These are phyloP conservation scores for Dasyurus viverrinus DNA, from an alignment of 2,113 vertebrate genomes.

Conservation along the genomic window DNA sequence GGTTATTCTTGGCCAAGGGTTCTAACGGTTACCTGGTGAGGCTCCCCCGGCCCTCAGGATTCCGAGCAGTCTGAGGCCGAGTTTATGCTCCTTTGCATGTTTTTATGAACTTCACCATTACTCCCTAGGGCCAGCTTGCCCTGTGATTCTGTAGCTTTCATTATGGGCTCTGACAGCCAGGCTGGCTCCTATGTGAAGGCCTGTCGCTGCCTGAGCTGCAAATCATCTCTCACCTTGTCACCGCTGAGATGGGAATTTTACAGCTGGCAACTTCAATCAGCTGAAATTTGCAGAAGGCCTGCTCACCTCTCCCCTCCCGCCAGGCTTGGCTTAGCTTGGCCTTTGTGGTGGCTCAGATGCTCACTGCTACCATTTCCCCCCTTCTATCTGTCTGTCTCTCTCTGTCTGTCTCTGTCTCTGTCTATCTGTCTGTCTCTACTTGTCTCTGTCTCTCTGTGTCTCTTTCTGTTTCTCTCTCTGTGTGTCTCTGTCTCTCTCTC, in stretches of 20 bases:
- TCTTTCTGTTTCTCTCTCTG: too few species aligned
- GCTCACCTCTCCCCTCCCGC: neutral
- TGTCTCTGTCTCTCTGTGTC: too few species aligned
- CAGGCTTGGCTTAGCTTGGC: rapidly evolving
- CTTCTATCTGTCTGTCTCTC: neutral
- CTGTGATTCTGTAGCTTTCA: neutral
- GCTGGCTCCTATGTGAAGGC: slow-evolving; percentile 35
- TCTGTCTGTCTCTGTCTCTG: neutral
- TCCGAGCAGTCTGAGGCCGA: rapidly evolving
- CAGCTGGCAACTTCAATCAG: slow-evolving; percentile 76
- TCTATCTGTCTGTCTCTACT: too few species aligned
- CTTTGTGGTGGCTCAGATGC: neutral
- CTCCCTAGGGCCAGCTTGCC: neutral
- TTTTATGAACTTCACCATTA: slow-evolving; percentile 43
- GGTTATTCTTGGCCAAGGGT: rapidly evolving
- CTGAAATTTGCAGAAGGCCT: rapidly evolving
- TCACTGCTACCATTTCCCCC: neutral
- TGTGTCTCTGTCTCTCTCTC: neutral
- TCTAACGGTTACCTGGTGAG: neutral
- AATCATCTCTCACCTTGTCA: slow-evolving; percentile 72
- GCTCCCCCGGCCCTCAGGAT: rapidly evolving
- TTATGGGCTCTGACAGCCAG: slow-evolving; percentile 74
- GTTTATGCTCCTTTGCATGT: neutral
- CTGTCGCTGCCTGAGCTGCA: slow-evolving; percentile 60
- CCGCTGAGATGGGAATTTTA: slow-evolving; percentile 59